Evolutionary conservation across 2,888 invertebrate species (phyloP), one percentile per base, ranked within the genome.

Genomic region (Drosophila birchii): DNA sequence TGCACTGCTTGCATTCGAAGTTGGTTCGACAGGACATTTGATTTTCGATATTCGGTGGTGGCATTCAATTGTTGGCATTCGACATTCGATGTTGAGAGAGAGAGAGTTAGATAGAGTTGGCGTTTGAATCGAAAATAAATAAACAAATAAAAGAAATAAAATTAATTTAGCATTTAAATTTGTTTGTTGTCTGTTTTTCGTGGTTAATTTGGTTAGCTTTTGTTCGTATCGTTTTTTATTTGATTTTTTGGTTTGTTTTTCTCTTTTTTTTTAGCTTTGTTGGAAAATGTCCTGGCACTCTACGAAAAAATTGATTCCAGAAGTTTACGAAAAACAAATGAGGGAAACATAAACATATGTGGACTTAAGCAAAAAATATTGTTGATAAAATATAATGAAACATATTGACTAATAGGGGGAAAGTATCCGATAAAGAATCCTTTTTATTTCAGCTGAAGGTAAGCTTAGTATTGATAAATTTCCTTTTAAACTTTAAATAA

Each of bases 1-100:
- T 96, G 97, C 97, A 96, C 97, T 97, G 96, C 88, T 88, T 81
- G 80, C 78, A 70, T 77, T 87, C 67, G 73, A 68, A 69, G 68
- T 66, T 69, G 62, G 12, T 39, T 62, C 16, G 57, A 44, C 43
- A 41, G 36, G 58, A 14, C 39, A 39, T 18, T 47, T 39, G 64
- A 32, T 20, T 63, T 75, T 82, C 76, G 39, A 16, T 29, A 66
- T 75, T 82, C 76, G 44, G 23, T 44, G 32, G 44, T 49, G 55
- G 51, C 68, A 53, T 77, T 75, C 58, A 41, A 51, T 66, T 34
- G 60, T 57, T 53, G 73, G 72, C 76, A 62, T 66, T 57, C 72
- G 61, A 75, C 70, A 73, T 55, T 68, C 68, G 68, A 68, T 68
- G 69, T 51, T 69, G 74, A 75, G 60, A 74, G 75, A 75, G 60